A percentile compares a stretch with the other conserved stretches of the same genome.
Evolutionary conservation across 2,797 vertebrate species (phyloP).

Genomic region (Ptychadena robeensis): DNA sequence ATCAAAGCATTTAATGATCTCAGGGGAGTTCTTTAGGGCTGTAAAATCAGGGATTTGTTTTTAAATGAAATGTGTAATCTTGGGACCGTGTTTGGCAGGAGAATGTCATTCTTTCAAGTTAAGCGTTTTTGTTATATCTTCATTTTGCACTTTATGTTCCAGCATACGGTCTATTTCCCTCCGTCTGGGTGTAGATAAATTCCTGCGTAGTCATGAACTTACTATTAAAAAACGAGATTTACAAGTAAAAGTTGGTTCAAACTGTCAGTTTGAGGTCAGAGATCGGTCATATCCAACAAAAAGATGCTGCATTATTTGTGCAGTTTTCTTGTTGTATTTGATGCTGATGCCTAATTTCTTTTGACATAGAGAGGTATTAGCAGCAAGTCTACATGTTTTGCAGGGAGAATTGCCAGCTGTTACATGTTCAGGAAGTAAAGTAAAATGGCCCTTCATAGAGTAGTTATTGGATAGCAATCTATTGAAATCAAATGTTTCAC

Average conservation of each 20-base stretch:
- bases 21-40: slow-evolving; percentile 1
- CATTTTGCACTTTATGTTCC: slow-evolving; percentile 20
- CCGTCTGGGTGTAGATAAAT: neutral
- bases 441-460: too few relatives aligned
- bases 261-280: neutral
- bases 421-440: too few relatives aligned
- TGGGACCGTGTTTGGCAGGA: slow-evolving; percentile 2
- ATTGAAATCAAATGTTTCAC: too few relatives aligned
- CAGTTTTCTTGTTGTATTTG: neutral
- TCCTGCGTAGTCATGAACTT: neutral
- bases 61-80: slow-evolving; percentile 3
- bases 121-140: slow-evolving; percentile 11
- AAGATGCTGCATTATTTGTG: too few relatives aligned
- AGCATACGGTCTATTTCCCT: neutral
- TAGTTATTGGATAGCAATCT: too few relatives aligned
- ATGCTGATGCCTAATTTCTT: too few relatives aligned
- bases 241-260: neutral
- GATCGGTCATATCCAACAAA: neutral
- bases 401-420: neutral
- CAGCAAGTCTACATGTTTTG: neutral
- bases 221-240: neutral
- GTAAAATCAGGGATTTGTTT: slow-evolving; percentile 8
- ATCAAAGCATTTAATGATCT: slow-evolving; percentile 23
- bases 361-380: neutral
- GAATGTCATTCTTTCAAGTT: neutral